Base-by-base conservation (phyloP, 2,797 vertebrate genomes). In the Discoglossus pictus region DNA sequence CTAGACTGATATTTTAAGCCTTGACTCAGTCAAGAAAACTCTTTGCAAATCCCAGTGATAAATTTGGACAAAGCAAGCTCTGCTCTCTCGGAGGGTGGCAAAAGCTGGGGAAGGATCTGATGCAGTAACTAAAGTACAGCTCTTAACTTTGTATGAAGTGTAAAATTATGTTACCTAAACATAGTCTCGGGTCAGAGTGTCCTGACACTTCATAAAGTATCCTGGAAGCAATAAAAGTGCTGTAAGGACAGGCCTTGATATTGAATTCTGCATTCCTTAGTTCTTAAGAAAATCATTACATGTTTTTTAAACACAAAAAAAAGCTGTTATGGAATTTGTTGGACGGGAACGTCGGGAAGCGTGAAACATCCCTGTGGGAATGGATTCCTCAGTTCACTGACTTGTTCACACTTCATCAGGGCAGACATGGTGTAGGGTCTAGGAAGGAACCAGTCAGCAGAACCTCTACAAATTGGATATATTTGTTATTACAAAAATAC, bases 131-230 rank as follows among this genome's bases (percentile, higher is more conserved):
- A 10, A 65, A 67, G 44, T 48, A 39, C 36, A 58, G 54, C 44
- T 48, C 43, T 66, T 48, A 66, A 67, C 34, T 27, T 59, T 59
- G 24, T 20, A 67, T 87, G 82, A 82, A 84, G 83, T 83, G 82
- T 85, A 82, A 87, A 88, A 75, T 11, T 6, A 16, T 79, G 83
- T 83, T 82, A 2, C 76, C 80, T 84, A 72, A 81, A 79, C 78
- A 78, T 84, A 50, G 34, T 48, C 79, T 80, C 79, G 79, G 82
- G 84, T 80, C 21, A 61, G 81, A 84, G 79, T 83, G 77, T 79
- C 78, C 80, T 83, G 82, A 90, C 86, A 89, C 87, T 81, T 87
- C 87, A 87, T 89, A 87, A 88, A 88, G 86, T 87, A 87, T 80
- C 75, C 58, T 39, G 73, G 76, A 85, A 77, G 81, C 69, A 8